These are phyloP conservation scores for Cerastis leucographa DNA, from an alignment of 2,888 invertebrate species.

Conservation along the genomic window DNA sequence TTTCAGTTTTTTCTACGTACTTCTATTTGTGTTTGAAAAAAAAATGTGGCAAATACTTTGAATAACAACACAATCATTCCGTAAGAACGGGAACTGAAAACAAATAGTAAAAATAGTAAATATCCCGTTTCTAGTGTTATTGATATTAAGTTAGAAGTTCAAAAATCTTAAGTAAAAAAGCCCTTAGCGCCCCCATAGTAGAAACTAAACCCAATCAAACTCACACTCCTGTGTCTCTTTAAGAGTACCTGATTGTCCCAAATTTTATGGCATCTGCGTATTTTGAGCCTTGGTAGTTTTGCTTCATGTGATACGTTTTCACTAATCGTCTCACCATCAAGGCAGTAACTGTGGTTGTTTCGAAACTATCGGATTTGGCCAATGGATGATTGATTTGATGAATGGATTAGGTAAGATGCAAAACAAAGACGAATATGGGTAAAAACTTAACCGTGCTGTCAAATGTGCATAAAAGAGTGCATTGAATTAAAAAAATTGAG, in stretches of 20 bases:
- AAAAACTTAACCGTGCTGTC: slow-evolving; percentile 65
- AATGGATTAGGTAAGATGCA: no score
- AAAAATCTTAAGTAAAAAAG: slow-evolving; percentile 56
- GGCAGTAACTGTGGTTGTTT: slow-evolving; percentile 76
- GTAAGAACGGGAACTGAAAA: slow-evolving; percentile 38
- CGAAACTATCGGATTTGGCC: slow-evolving; percentile 85
- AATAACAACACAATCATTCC: slow-evolving; percentile 74
- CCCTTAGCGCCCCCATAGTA: neutral
- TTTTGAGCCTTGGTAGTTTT: slow-evolving; percentile 93
- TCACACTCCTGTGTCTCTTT: slow-evolving; percentile 62
- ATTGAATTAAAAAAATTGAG: slow-evolving; percentile 68
- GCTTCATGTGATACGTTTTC: slow-evolving; percentile 77
- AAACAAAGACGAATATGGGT: no score
- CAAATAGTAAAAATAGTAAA: no score
- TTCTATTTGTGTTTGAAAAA: slow-evolving; percentile 56
- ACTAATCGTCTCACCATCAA: slow-evolving; percentile 77
- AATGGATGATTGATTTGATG: no score
- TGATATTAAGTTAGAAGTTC: no score
- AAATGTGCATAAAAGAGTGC: slow-evolving; percentile 84
- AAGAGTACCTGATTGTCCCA: slow-evolving; percentile 98
- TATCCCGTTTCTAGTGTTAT: no score
- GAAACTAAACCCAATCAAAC: slow-evolving; percentile 62
- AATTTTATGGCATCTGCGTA: slow-evolving; percentile 98
- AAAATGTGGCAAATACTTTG: slow-evolving; percentile 66
- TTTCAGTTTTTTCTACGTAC: no score